Evolutionary conservation across 2,888 invertebrate species (phyloP).

Genomic region (Acleris sparsana): DNA sequence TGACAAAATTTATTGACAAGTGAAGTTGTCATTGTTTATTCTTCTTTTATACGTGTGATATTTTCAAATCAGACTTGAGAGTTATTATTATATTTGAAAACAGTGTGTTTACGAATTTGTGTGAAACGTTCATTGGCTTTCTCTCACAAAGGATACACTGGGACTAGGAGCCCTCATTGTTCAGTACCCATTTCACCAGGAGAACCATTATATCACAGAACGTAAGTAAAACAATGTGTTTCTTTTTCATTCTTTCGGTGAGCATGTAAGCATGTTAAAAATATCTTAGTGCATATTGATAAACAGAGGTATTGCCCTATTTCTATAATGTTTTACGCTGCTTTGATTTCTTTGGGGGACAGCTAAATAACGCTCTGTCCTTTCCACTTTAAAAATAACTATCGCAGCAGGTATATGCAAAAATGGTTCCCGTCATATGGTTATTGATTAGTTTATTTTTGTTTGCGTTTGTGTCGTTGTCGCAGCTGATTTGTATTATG

Average conservation of each 20-base stretch:
- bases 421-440: constrained; percentile 20
- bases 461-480: constrained; percentile 23
- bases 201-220: constrained; percentile 44
- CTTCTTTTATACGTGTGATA: constrained; percentile 40
- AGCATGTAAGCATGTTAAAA: not conserved
- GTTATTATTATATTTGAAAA: constrained; percentile 14
- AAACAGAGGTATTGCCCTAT: not conserved
- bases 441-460: constrained; percentile 34
- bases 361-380: constrained; percentile 9
- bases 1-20: constrained; percentile 55
- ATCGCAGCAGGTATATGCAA: constrained; percentile 3
- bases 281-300: not conserved
- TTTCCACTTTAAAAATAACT: constrained; percentile 14
- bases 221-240: constrained; percentile 52
- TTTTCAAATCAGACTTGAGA: constrained; percentile 21
- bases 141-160: constrained; percentile 74
- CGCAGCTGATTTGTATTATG: constrained; percentile 30
- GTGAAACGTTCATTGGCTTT: constrained; percentile 53
- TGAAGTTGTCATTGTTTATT: constrained; percentile 45
- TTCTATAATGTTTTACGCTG: not conserved
- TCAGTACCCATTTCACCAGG: constrained; percentile 55
- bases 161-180: constrained; percentile 47
- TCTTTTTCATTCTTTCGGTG: not conserved
- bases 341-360: constrained; percentile 17
- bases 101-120: constrained; percentile 35